Percentiles rank a stretch among this genome's conserved stretches.
Conservation (phyloP, 2,888 invertebrate species). For the Cynaeus angustus region DNA sequence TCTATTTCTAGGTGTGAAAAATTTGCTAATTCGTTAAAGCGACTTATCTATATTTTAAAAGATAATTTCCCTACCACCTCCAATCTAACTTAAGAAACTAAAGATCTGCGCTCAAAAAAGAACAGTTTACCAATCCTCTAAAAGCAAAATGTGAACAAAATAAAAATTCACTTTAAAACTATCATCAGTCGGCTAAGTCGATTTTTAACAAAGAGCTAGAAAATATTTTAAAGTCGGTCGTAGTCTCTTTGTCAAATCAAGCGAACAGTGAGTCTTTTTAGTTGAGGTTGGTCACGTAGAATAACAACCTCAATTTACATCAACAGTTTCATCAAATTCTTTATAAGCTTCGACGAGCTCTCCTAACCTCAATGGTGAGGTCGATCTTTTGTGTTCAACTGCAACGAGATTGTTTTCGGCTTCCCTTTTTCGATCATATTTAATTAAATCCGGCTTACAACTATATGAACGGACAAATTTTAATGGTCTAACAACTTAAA, state of each 20-base stretch:
- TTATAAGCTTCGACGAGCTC: constrained; percentile 19
- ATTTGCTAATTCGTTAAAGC: no score
- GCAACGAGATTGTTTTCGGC: constrained; percentile 13
- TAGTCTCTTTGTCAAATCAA: constrained; percentile 23
- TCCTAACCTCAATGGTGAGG: constrained; percentile 15
- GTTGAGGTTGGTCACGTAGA: constrained; percentile 24
- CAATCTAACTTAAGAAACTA: no score
- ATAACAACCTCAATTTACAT: constrained; percentile 37
- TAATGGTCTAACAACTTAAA: not conserved
- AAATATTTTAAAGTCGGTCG: constrained; percentile 12
- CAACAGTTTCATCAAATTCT: constrained; percentile 33
- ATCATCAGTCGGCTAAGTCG: constrained; percentile 10
- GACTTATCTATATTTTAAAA: no score
- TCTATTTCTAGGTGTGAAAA: no score
- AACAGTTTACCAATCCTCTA: constrained; percentile 17
- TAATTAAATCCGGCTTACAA: constrained; percentile 16
- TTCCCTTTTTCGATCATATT: constrained; percentile 1
- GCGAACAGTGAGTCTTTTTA: constrained; percentile 24
- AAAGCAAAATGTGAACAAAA: constrained; percentile 12
- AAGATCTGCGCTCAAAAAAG: not conserved
- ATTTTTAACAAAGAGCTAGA: constrained; percentile 7
- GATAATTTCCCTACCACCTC: no score
- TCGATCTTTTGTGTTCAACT: constrained; percentile 26
- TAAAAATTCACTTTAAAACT: constrained; percentile 16
- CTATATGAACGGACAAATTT: constrained; percentile 11